These are phyloP conservation scores for Heliopora coerulea DNA, from an alignment of 92 coral and sea anemone genomes.

Conservation along the genomic window DNA sequence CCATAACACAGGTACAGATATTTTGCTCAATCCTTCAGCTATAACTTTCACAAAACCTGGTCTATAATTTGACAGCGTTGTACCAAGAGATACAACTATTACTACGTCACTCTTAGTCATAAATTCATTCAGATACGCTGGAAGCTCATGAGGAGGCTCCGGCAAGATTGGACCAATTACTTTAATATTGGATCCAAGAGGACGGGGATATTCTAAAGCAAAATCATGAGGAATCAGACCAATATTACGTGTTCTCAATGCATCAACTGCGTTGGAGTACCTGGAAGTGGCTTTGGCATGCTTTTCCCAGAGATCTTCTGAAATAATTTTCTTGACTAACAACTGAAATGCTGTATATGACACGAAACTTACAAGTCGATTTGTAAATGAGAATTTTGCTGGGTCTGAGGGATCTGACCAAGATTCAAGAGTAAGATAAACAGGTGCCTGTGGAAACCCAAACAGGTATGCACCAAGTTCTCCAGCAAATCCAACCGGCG, in stretches of 20 bases:
- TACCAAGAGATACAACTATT: slow-evolving; percentile 51
- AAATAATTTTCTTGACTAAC: slow-evolving; percentile 31
- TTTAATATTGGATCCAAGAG: slow-evolving; percentile 71
- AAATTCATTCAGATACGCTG: slow-evolving; percentile 46
- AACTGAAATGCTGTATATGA: slow-evolving; percentile 37
- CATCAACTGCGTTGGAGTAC: slow-evolving; percentile 52
- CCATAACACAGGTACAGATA: slow-evolving; percentile 74
- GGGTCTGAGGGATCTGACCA: neutral
- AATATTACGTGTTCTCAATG: slow-evolving; percentile 60
- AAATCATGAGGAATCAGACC: slow-evolving; percentile 71
- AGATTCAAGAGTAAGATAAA: slow-evolving; percentile 56
- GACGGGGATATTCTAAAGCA: slow-evolving; percentile 67
- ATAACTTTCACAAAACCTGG: slow-evolving; percentile 52
- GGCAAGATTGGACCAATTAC: slow-evolving; percentile 80
- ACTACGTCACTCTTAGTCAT: slow-evolving; percentile 47
- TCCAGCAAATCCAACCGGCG: slow-evolving; percentile 70
- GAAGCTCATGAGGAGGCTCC: slow-evolving; percentile 58
- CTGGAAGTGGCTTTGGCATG: slow-evolving; percentile 54
- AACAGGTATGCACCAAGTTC: slow-evolving; percentile 66
- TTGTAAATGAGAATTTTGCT: slow-evolving; percentile 49
- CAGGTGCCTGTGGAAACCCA: slow-evolving; percentile 62
- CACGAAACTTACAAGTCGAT: slow-evolving; percentile 55
- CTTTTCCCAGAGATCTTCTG: slow-evolving; percentile 63
- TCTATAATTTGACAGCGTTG: slow-evolving; percentile 35
- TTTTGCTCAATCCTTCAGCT: slow-evolving; percentile 50